Conservation (phyloP, 2,113 vertebrate genomes). For the Thinocorus orbignyianus region DNA sequence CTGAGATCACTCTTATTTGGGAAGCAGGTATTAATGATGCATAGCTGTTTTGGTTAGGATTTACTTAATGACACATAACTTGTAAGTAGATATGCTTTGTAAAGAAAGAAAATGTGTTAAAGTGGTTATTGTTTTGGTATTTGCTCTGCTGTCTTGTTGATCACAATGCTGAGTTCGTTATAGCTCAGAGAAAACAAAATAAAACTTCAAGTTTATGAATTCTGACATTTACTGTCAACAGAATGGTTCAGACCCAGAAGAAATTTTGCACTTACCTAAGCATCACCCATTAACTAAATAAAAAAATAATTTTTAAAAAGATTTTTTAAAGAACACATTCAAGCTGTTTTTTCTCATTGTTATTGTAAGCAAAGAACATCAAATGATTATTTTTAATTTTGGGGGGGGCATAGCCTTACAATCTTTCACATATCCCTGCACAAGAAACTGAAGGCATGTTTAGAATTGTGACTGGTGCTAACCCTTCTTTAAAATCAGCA, state of each 20-base stretch:
- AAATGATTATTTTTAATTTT: background rate
- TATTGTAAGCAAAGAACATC: background rate
- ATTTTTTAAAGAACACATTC: background rate
- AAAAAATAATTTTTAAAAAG: background rate
- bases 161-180: background rate
- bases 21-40: background rate
- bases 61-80: background rate
- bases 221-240: background rate
- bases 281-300: background rate
- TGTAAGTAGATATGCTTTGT: background rate
- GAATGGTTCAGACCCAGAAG: background rate
- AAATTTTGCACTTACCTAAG: background rate
- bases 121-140: background rate
- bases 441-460: background rate
- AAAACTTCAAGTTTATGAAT: background rate
- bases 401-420: background rate
- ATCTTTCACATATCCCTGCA: background rate
- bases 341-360: background rate
- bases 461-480: background rate
- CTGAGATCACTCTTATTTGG: background rate
- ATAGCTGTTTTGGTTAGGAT: background rate
- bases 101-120: background rate
- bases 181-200: background rate
- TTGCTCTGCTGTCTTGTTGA: background rate
- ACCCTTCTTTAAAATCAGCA: background rate